These are phyloP conservation scores for Planococcus citri DNA, from an alignment of 1,140 invertebrate genomes.

Conservation along the genomic window DNA sequence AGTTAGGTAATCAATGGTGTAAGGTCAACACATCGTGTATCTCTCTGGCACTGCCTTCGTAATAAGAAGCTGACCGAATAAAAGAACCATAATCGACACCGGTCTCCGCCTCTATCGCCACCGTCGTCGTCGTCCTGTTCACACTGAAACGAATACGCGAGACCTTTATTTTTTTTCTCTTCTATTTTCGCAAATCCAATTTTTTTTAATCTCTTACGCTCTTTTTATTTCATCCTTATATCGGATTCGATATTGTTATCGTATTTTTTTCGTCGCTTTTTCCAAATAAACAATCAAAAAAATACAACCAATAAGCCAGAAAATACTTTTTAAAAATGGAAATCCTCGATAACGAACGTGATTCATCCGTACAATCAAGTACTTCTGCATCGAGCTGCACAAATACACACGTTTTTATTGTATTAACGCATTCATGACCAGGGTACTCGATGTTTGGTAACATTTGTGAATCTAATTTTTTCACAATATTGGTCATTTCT, in stretches of 20 bases:
- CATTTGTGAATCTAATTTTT: no score
- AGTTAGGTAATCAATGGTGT: slow-evolving; percentile 9
- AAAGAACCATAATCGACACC: slow-evolving; percentile 19
- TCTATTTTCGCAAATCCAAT: slow-evolving; percentile 13
- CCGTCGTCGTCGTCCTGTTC: no score
- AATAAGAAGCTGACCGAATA: slow-evolving; percentile 9
- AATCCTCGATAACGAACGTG: neutral
- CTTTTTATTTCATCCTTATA: no score
- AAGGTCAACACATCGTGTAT: slow-evolving; percentile 12
- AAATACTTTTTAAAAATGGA: neutral
- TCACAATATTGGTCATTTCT: no score
- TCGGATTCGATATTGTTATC: no score
- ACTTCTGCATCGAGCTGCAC: no score
- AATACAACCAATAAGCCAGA: neutral
- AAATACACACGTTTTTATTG: no score
- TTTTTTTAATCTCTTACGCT: slow-evolving; percentile 16
- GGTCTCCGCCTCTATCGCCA: neutral
- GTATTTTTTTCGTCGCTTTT: no score
- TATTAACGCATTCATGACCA: no score
- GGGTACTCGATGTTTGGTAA: no score
- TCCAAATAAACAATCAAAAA: no score
- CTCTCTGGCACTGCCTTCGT: neutral
- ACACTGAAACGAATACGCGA: neutral
- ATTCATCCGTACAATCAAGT: neutral
- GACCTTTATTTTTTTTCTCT: neutral